A percentile compares a stretch with the other conserved stretches of the same genome.
phyloP scores from a whole-genome alignment of 1,140 invertebrate species.

The Pseudachorutes palmiensis region DNA sequence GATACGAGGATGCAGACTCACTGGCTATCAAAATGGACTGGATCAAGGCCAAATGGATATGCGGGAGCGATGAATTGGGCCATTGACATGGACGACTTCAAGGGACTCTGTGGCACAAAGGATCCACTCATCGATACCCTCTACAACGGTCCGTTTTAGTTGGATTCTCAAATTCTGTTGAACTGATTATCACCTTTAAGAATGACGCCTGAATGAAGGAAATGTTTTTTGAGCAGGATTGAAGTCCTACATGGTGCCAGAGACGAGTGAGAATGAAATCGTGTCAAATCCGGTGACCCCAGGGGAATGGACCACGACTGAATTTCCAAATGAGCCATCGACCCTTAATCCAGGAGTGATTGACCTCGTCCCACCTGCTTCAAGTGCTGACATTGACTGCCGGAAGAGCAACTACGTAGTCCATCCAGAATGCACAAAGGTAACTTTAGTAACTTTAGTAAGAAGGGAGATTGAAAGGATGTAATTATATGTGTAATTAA shows the following conservation, averaged over 20 bases:
- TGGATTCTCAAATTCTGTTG: no score
- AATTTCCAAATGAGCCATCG: slow-evolving; percentile 50
- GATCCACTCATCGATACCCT: slow-evolving; percentile 64
- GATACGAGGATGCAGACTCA: slow-evolving; percentile 36
- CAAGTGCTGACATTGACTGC: slow-evolving; percentile 45
- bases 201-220: slow-evolving; percentile 60
- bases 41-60: slow-evolving; percentile 68
- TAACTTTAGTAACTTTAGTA: no score
- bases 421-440: slow-evolving; percentile 47
- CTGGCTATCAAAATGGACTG: slow-evolving; percentile 79
- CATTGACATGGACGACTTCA: slow-evolving; percentile 78
- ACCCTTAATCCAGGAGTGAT: slow-evolving; percentile 63
- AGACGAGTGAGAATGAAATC: not conserved
- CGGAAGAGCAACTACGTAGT: no score
- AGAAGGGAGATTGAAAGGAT: not conserved
- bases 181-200: slow-evolving; percentile 39
- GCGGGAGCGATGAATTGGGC: slow-evolving; percentile 83
- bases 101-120: slow-evolving; percentile 61
- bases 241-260: no score
- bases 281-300: not conserved
- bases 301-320: not conserved
- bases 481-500: not conserved
- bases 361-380: slow-evolving; percentile 58
- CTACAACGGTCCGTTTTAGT: no score
- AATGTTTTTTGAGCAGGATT: no score